Conservation (phyloP, 1,140 invertebrate species). For the Drosophila funebris region DNA sequence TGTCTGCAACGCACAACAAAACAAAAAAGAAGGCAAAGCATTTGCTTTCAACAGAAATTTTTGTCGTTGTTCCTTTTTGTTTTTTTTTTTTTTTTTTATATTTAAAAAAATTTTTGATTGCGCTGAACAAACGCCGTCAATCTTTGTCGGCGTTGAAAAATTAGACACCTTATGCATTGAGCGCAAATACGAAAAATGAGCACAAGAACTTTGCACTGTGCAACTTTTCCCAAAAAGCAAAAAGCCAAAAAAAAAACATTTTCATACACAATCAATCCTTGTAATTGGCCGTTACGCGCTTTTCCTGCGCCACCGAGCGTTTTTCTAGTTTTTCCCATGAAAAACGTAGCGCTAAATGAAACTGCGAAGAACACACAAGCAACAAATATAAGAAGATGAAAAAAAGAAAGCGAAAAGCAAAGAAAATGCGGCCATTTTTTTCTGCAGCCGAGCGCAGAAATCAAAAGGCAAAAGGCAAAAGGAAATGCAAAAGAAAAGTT, state of each 20-base stretch:
- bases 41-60: slow-evolving; percentile 52
- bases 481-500: slow-evolving; percentile 81
- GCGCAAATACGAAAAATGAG: slow-evolving; percentile 29
- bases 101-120: slow-evolving; percentile 74
- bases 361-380: slow-evolving; percentile 38
- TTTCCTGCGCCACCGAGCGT: slow-evolving; percentile 39
- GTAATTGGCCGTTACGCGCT: slow-evolving; percentile 82
- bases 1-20: slow-evolving; percentile 66
- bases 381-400: too few species aligned
- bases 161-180: slow-evolving; percentile 80
- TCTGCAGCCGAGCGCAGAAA: slow-evolving; percentile 50
- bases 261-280: slow-evolving; percentile 84
- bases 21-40: slow-evolving; percentile 18
- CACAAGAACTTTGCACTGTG: slow-evolving; percentile 39
- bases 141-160: slow-evolving; percentile 78
- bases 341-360: slow-evolving; percentile 84
- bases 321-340: slow-evolving; percentile 81
- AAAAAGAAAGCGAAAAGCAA: too few species aligned
- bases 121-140: slow-evolving; percentile 65
- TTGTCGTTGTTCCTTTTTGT: slow-evolving; percentile 39
- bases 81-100: slow-evolving; percentile 40
- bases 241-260: slow-evolving; percentile 50
- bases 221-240: slow-evolving; percentile 46
- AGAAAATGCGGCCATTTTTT: slow-evolving; percentile 65
- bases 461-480: slow-evolving; percentile 64